Conservation (phyloP, 2,113 vertebrate species). For the Athene cunicularia region DNA sequence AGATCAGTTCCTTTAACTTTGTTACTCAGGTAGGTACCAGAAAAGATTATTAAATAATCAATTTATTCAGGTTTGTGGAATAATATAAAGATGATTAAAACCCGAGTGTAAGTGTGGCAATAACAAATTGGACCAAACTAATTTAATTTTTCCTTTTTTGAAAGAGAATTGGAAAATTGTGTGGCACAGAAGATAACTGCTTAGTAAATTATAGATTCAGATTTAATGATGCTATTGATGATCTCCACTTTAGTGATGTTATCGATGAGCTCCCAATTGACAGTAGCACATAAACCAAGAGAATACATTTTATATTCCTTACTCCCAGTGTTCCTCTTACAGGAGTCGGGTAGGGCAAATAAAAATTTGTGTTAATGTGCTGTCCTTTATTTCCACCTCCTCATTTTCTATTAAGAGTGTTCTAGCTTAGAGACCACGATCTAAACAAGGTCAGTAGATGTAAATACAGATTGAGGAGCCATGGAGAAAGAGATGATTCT, state of each 20-base stretch:
- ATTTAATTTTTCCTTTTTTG: background rate
- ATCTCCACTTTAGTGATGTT: background rate
- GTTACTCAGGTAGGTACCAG: background rate
- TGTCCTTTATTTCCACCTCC: background rate
- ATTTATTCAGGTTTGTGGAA: background rate
- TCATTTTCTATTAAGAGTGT: background rate
- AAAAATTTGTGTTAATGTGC: background rate
- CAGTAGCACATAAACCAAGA: background rate
- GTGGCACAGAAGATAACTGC: background rate
- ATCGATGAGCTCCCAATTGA: background rate
- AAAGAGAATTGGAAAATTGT: background rate
- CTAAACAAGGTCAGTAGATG: background rate
- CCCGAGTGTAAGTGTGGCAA: background rate
- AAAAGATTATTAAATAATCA: background rate
- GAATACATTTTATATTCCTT: background rate
- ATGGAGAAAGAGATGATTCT: background rate
- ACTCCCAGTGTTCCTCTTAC: background rate
- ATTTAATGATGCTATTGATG: background rate
- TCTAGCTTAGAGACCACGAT: background rate
- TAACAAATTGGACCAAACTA: background rate
- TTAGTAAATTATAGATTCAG: background rate
- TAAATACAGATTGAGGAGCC: rapidly evolving
- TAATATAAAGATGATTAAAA: background rate
- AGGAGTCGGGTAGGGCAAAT: background rate
- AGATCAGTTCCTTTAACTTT: background rate